phyloP scores from a whole-genome alignment of 2,113 vertebrate genomes.

The Scomber japonicus region DNA sequence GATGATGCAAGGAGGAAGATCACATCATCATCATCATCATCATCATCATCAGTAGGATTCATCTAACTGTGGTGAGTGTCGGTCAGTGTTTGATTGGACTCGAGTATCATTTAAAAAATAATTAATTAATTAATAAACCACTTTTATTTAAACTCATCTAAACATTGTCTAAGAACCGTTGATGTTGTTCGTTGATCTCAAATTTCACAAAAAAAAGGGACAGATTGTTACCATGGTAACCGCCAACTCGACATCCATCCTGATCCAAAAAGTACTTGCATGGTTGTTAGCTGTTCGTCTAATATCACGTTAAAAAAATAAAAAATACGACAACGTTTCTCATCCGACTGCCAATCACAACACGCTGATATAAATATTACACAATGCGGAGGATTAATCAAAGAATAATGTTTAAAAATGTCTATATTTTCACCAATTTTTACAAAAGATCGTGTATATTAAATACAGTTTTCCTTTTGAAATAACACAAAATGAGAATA shows the following conservation, averaged over 20 bases:
- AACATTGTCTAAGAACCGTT: conserved; percentile 57
- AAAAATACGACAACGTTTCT: not conserved
- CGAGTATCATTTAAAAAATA: not conserved
- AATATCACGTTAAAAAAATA: conserved; percentile 31
- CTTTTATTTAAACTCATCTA: not conserved
- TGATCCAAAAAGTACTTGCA: conserved; percentile 63
- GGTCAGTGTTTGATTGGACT: not conserved
- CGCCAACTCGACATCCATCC: conserved; percentile 9
- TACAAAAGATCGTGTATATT: conserved; percentile 68
- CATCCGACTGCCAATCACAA: conserved; percentile 72
- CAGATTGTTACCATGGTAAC: conserved; percentile 7
- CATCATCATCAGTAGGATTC: not conserved
- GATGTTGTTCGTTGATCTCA: conserved; percentile 58
- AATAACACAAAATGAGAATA: conserved; percentile 37
- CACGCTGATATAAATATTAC: not conserved
- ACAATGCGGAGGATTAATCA: conserved; percentile 41
- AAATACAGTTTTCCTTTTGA: conserved; percentile 54
- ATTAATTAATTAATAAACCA: not conserved
- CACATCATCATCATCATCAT: not conserved
- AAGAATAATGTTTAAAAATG: conserved; percentile 45
- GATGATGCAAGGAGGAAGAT: not conserved
- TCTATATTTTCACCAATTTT: conserved; percentile 70
- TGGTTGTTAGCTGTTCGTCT: conserved; percentile 76
- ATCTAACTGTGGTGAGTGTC: not conserved
- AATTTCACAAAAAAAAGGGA: not conserved